These are phyloP conservation scores for Eira barbara DNA, from an alignment of 2,113 vertebrate genomes.

Conservation along the genomic window DNA sequence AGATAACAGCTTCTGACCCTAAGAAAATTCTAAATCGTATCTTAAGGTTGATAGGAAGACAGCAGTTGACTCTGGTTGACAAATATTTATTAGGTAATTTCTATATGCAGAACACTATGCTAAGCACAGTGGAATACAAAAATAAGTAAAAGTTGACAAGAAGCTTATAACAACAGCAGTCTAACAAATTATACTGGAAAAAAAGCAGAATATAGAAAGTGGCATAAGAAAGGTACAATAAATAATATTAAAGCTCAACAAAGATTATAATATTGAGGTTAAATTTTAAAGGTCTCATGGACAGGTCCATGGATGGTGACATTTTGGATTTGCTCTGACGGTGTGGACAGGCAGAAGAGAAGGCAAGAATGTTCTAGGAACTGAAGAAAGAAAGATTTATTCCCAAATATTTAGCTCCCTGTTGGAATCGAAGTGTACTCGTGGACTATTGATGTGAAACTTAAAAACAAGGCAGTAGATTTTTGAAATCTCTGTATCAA, in stretches of 20 bases:
- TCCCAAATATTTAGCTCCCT: not conserved
- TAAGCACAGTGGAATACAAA: not conserved
- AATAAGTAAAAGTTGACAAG: not conserved
- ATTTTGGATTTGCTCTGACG: not conserved
- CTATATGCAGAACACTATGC: not conserved
- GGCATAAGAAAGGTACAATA: not conserved
- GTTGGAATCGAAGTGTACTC: not conserved
- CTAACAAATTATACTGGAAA: not conserved
- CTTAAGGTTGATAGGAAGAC: not conserved
- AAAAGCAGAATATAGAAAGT: not conserved
- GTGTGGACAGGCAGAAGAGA: not conserved
- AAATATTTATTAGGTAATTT: not conserved
- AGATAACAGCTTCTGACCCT: not conserved
- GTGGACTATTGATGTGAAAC: not conserved
- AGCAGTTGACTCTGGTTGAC: not conserved
- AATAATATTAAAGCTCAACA: not conserved
- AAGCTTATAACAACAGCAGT: not conserved
- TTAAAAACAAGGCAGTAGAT: not conserved
- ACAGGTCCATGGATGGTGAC: not conserved
- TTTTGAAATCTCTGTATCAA: not conserved
- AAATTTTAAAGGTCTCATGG: not conserved
- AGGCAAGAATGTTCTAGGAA: not conserved
- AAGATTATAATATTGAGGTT: not conserved
- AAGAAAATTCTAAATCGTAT: conserved; percentile 8
- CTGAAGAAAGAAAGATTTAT: not conserved